Conservation (phyloP, 2,797 vertebrate species). For the Gadopsis marmoratus region DNA sequence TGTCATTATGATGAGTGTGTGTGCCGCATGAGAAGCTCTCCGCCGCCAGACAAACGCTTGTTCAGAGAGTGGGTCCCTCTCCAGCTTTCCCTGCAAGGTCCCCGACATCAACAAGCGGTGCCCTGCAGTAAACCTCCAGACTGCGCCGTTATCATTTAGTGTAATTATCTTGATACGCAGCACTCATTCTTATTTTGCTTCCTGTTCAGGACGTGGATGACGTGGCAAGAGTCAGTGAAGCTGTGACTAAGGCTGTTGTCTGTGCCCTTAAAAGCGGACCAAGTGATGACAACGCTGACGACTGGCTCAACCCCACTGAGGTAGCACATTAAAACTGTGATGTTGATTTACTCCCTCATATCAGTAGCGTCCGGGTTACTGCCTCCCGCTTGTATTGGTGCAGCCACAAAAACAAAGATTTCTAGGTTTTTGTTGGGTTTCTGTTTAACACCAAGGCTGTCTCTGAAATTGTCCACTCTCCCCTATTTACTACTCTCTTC, state of each 20-base stretch:
- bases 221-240: slow-evolving; percentile 90
- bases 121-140: not conserved
- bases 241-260: slow-evolving; percentile 90
- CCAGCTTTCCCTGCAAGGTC: slow-evolving; percentile 46
- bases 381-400: not conserved
- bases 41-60: slow-evolving; percentile 39
- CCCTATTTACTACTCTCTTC: not conserved
- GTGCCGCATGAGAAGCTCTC: slow-evolving; percentile 21
- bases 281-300: slow-evolving; percentile 75
- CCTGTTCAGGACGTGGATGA: slow-evolving; percentile 89
- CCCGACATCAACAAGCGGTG: slow-evolving; percentile 19
- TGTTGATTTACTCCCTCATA: not conserved
- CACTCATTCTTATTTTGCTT: not conserved
- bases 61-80: slow-evolving; percentile 12
- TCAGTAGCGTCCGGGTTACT: not conserved
- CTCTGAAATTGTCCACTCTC: too few relatives aligned
- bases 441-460: not conserved
- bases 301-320: slow-evolving; percentile 98
- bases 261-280: slow-evolving; percentile 90
- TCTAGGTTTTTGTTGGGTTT: not conserved
- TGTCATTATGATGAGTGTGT: slow-evolving; percentile 64
- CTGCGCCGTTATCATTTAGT: not conserved
- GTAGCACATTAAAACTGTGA: slow-evolving; percentile 70
- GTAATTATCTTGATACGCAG: slow-evolving; percentile 8
- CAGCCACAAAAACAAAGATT: not conserved